These are phyloP conservation scores for Podarcis cretensis DNA, from an alignment of 2,113 vertebrate species.

Conservation along the genomic window DNA sequence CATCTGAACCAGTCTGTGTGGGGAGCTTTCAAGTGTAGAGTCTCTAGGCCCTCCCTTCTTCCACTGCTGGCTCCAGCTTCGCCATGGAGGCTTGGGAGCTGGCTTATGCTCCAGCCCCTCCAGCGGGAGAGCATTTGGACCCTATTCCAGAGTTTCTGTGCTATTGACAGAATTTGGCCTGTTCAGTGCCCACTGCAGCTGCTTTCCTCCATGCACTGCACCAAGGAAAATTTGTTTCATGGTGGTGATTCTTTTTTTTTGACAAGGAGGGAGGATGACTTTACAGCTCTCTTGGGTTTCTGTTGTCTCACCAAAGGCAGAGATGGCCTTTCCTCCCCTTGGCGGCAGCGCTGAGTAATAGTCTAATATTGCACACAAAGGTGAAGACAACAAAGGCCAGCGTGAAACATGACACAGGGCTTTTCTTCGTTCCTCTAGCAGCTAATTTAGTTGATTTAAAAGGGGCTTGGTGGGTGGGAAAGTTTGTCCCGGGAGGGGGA, in stretches of 20 bases:
- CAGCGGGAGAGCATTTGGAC: neutral
- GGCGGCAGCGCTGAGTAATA: neutral
- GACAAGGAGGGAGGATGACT: neutral
- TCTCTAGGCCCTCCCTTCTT: neutral
- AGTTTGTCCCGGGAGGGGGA: neutral
- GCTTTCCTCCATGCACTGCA: neutral
- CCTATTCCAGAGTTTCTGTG: neutral
- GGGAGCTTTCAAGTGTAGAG: neutral
- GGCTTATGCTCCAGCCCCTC: neutral
- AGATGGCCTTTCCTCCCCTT: neutral
- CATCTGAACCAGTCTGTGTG: neutral
- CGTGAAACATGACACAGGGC: neutral
- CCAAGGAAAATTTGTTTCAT: neutral
- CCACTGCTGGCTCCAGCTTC: neutral
- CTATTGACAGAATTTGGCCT: neutral
- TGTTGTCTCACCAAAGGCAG: neutral
- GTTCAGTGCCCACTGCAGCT: neutral
- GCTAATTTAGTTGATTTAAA: neutral
- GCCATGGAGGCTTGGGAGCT: neutral
- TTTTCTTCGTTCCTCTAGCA: neutral
- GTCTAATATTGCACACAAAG: neutral
- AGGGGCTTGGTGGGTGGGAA: too few species aligned
- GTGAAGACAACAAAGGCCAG: neutral
- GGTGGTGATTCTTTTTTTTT: neutral
- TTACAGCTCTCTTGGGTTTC: neutral